A percentile compares a stretch with the other conserved stretches of the same genome.
Evolutionary conservation across 1,140 invertebrate species (phyloP).

Genomic region (Homalodisca vitripennis): DNA sequence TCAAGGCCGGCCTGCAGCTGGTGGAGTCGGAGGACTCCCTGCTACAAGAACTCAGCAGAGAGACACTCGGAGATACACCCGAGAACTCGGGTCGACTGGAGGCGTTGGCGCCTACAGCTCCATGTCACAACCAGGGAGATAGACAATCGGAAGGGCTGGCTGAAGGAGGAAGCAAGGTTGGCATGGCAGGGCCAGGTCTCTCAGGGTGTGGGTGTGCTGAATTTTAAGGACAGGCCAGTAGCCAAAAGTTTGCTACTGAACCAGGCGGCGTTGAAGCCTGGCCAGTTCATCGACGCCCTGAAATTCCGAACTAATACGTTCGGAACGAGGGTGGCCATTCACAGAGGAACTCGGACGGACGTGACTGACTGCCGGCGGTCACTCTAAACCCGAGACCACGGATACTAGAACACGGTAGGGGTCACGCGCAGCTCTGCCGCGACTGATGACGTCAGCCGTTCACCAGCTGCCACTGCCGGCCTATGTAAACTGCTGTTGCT

Average conservation of each 20-base stretch:
- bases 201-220: not conserved
- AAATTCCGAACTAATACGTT: too few relatives aligned
- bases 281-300: too few relatives aligned
- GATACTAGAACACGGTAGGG: too few relatives aligned
- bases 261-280: not conserved
- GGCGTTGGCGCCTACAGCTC: not conserved
- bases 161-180: not conserved
- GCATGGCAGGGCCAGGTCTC: not conserved
- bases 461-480: too few relatives aligned
- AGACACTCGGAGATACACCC: not conserved
- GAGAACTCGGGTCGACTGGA: not conserved
- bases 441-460: too few relatives aligned
- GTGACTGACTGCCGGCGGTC: too few relatives aligned
- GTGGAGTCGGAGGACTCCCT: too few relatives aligned
- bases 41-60: not conserved
- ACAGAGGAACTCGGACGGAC: too few relatives aligned
- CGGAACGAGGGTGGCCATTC: too few relatives aligned
- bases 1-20: not conserved
- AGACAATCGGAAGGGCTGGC: not conserved
- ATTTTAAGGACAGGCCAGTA: not conserved
- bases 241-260: not conserved
- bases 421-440: too few relatives aligned
- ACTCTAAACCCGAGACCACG: too few relatives aligned
- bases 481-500: too few relatives aligned
- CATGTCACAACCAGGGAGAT: not conserved